Percentiles rank a stretch among this genome's conserved stretches.
phyloP scores from a whole-genome alignment of 2,113 vertebrate genomes.

The Phaethon lepturus region DNA sequence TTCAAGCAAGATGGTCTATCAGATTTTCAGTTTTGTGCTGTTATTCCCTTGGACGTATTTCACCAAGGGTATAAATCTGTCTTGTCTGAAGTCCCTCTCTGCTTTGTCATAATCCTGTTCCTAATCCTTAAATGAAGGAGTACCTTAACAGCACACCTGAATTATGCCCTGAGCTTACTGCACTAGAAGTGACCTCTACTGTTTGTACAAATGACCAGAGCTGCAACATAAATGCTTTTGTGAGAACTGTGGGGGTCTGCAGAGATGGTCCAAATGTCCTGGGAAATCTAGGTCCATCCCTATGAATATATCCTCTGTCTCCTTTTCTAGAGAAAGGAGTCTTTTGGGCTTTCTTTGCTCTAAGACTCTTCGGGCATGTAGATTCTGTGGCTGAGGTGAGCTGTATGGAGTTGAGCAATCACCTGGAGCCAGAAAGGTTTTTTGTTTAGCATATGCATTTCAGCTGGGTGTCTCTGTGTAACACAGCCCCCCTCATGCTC shows the following conservation, averaged over 20 bases:
- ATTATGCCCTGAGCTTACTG: background rate
- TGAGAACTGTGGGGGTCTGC: background rate
- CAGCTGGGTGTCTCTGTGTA: background rate
- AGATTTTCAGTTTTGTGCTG: background rate
- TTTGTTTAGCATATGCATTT: fast-evolving
- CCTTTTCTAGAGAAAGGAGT: background rate
- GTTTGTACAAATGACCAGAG: background rate
- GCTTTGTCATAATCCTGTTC: background rate
- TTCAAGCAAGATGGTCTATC: background rate
- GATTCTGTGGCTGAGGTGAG: background rate
- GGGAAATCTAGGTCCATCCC: background rate
- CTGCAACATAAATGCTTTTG: background rate
- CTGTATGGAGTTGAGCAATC: background rate
- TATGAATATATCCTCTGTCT: background rate
- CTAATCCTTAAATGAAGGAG: background rate
- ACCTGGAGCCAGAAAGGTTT: background rate
- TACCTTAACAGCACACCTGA: background rate
- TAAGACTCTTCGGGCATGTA: background rate
- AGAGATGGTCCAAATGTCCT: fast-evolving
- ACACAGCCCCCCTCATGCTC: fast-evolving
- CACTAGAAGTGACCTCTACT: background rate
- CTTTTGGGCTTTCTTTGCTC: background rate
- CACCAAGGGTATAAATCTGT: background rate
- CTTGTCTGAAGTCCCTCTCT: background rate
- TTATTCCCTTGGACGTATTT: background rate